These are phyloP conservation scores for Scaptodrosophila lebanonensis DNA, from an alignment of 1,140 invertebrate species.

Conservation along the genomic window DNA sequence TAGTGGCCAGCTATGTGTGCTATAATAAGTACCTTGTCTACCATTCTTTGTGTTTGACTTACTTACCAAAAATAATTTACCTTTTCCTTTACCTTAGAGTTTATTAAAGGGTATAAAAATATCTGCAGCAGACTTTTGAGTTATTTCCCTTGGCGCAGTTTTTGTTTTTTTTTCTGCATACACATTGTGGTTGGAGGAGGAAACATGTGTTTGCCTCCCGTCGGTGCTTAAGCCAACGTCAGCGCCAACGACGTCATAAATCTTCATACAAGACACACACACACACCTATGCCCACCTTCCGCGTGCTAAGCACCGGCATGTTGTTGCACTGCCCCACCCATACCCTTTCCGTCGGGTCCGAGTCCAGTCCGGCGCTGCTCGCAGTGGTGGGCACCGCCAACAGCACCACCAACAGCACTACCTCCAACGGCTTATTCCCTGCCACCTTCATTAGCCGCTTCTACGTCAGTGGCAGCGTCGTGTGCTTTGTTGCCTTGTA, in stretches of 20 bases:
- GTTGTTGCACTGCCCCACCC: slow-evolving; percentile 3
- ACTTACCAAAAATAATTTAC: too few species aligned
- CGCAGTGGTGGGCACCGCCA: too few species aligned
- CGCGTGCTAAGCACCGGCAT: slow-evolving; percentile 15
- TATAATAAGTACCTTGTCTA: too few species aligned
- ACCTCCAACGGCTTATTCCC: slow-evolving; percentile 8
- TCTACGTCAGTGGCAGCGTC: slow-evolving; percentile 37
- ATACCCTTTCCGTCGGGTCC: slow-evolving; percentile 10
- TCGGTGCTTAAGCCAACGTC: slow-evolving; percentile 43
- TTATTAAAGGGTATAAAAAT: too few species aligned
- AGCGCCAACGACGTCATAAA: slow-evolving; percentile 56
- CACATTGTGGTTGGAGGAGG: not conserved
- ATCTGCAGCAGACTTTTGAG: slow-evolving; percentile 24
- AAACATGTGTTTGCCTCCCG: not conserved
- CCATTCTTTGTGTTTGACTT: too few species aligned
- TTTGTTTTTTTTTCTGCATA: slow-evolving; percentile 1
- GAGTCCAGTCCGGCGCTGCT: slow-evolving; percentile 31
- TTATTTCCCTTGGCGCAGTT: slow-evolving; percentile 15
- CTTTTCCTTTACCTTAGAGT: too few species aligned
- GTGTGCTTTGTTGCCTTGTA: slow-evolving; percentile 21
- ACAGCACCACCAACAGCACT: too few species aligned
- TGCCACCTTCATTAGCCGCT: slow-evolving; percentile 44
- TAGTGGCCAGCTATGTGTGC: too few species aligned
- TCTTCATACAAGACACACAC: slow-evolving; percentile 32
- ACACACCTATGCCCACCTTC: not conserved